Evolutionary conservation across 1,140 invertebrate genomes (phyloP).

Genomic region (Ceratoteleas bidentatus): DNA sequence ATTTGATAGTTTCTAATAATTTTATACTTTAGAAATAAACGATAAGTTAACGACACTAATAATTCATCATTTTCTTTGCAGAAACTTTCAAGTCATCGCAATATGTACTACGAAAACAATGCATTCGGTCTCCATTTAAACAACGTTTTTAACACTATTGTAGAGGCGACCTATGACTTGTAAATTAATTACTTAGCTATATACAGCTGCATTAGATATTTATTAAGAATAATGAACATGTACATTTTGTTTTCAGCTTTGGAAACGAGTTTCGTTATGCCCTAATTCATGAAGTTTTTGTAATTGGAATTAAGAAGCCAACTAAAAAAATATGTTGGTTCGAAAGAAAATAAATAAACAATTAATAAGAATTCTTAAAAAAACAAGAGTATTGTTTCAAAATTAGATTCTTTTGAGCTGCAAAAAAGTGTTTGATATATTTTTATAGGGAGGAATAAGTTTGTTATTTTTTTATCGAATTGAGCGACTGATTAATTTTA

Average conservation of each 20-base stretch:
- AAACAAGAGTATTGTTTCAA: background rate
- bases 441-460: no score
- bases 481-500: no score
- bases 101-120: background rate
- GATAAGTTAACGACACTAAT: background rate
- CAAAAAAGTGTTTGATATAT: no score
- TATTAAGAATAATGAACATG: no score
- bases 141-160: conserved; percentile 58
- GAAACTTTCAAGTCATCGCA: no score
- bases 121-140: background rate
- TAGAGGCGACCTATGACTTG: conserved; percentile 69
- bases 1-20: no score
- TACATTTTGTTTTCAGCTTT: conserved; percentile 58
- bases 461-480: no score
- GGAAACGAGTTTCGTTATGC: conserved; percentile 66
- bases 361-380: background rate
- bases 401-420: no score
- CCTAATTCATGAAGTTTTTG: conserved; percentile 62
- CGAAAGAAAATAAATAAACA: no score
- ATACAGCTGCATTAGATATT: no score
- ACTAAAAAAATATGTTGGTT: no score
- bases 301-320: conserved; percentile 36
- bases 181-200: conserved; percentile 29
- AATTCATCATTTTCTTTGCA: background rate
- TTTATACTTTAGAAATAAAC: background rate